Evolutionary conservation across 1,140 invertebrate species (phyloP).

Genomic region (Platorchestia sp.): DNA sequence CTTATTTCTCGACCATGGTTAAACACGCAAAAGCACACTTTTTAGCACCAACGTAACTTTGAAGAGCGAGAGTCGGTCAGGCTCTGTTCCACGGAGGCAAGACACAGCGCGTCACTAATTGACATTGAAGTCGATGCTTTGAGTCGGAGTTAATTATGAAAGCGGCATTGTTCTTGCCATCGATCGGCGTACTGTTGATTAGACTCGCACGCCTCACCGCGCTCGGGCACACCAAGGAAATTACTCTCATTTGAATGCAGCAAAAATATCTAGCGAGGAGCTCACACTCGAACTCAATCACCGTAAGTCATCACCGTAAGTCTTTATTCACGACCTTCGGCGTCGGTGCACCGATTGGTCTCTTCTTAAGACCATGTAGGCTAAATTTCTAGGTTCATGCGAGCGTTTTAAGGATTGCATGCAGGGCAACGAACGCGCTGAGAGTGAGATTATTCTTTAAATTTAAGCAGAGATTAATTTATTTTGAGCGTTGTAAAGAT

Average conservation of each 20-base stretch:
- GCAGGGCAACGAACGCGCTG: too few relatives aligned
- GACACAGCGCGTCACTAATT: neutral
- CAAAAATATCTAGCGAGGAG: neutral
- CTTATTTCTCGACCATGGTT: neutral
- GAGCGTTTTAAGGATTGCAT: neutral
- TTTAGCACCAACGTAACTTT: neutral
- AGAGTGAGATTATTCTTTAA: too few relatives aligned
- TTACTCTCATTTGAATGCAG: constrained; percentile 32
- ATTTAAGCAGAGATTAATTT: too few relatives aligned
- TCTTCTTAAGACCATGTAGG: neutral
- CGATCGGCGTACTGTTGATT: constrained; percentile 25
- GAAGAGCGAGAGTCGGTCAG: neutral
- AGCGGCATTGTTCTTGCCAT: constrained; percentile 17
- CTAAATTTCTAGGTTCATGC: neutral
- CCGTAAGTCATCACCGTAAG: constrained; percentile 14
- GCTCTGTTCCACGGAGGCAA: neutral
- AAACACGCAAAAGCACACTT: neutral
- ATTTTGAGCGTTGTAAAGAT: too few relatives aligned
- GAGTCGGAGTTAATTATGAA: constrained; percentile 32
- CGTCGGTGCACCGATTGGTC: neutral
- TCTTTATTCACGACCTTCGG: constrained; percentile 26
- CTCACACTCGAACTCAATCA: constrained; percentile 31
- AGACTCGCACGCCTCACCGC: neutral
- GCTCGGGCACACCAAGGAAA: neutral
- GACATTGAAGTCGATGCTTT: constrained; percentile 2